Evolutionary conservation across 2,888 invertebrate species (phyloP).

Genomic region (Hipparchia sbordonii): DNA sequence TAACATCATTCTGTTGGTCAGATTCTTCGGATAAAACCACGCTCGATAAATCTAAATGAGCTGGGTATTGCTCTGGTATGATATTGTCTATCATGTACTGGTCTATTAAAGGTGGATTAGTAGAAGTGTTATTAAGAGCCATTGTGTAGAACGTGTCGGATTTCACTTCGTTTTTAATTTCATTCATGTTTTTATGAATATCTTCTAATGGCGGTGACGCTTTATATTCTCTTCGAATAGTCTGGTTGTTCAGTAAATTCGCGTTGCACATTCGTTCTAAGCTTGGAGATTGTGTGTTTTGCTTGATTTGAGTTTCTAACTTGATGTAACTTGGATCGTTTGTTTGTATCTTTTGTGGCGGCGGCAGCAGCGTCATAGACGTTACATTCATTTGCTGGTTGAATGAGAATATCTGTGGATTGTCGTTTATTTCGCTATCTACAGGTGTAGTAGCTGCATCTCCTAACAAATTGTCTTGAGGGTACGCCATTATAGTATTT

Average conservation of each 20-base stretch:
- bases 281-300: slow-evolving; percentile 75
- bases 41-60: slow-evolving; percentile 65
- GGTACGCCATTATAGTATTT: slow-evolving; percentile 62
- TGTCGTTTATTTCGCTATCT: slow-evolving; percentile 57
- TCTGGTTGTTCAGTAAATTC: slow-evolving; percentile 62
- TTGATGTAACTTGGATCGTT: slow-evolving; percentile 78
- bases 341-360: slow-evolving; percentile 67
- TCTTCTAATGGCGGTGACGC: slow-evolving; percentile 76
- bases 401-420: slow-evolving; percentile 70
- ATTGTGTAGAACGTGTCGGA: slow-evolving; percentile 71
- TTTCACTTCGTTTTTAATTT: slow-evolving; percentile 76
- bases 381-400: slow-evolving; percentile 71
- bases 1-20: slow-evolving; percentile 69
- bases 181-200: slow-evolving; percentile 73
- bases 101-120: slow-evolving; percentile 67
- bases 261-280: slow-evolving; percentile 75
- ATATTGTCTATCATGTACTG: slow-evolving; percentile 74
- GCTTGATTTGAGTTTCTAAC: slow-evolving; percentile 73
- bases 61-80: slow-evolving; percentile 69
- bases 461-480: slow-evolving; percentile 63
- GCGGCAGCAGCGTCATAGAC: slow-evolving; percentile 65
- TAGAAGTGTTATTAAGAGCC: slow-evolving; percentile 52
- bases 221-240: slow-evolving; percentile 68
- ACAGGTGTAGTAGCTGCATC: slow-evolving; percentile 64
- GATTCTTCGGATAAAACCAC: slow-evolving; percentile 63